These are phyloP conservation scores for Mormyrops attenuatus DNA, from an alignment of 2,797 vertebrate species.

Conservation along the genomic window DNA sequence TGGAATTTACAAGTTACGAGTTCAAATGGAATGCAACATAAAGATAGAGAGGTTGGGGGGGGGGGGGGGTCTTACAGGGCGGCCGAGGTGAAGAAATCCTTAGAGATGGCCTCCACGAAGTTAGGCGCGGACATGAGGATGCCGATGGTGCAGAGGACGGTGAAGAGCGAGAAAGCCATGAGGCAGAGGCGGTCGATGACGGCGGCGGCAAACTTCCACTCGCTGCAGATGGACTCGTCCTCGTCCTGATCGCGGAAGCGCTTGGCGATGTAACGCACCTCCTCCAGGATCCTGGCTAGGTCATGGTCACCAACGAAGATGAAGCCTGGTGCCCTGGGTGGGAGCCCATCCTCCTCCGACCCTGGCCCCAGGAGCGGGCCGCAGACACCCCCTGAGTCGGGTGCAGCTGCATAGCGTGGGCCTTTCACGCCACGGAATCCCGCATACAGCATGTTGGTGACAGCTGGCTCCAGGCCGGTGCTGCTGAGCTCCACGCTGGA, in stretches of 20 bases:
- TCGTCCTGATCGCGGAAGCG: conserved; percentile 72
- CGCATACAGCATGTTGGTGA: conserved; percentile 65
- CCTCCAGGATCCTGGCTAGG: conserved; percentile 52
- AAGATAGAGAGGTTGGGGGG: neutral
- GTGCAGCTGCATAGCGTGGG: conserved; percentile 38
- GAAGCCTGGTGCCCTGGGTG: neutral
- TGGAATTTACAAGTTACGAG: neutral
- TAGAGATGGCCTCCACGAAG: conserved; percentile 74
- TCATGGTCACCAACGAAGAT: conserved; percentile 1
- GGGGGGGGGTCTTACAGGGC: neutral
- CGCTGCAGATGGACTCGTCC: conserved; percentile 62
- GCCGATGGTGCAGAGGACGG: conserved; percentile 73
- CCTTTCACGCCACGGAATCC: conserved; percentile 65
- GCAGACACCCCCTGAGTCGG: conserved; percentile 13
- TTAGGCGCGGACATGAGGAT: conserved; percentile 77
- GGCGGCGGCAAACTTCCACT: conserved; percentile 75
- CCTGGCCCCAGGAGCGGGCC: conserved; percentile 16
- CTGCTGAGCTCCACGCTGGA: conserved; percentile 58
- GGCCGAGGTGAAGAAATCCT: conserved; percentile 37
- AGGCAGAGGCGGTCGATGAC: conserved; percentile 73
- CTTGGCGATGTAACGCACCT: conserved; percentile 59
- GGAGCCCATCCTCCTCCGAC: conserved; percentile 19
- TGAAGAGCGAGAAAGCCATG: conserved; percentile 75
- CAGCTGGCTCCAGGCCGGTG: conserved; percentile 51
- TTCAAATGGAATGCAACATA: neutral